phyloP scores from a whole-genome alignment of 2,797 vertebrate genomes.

The Bovichtus diacanthus region DNA sequence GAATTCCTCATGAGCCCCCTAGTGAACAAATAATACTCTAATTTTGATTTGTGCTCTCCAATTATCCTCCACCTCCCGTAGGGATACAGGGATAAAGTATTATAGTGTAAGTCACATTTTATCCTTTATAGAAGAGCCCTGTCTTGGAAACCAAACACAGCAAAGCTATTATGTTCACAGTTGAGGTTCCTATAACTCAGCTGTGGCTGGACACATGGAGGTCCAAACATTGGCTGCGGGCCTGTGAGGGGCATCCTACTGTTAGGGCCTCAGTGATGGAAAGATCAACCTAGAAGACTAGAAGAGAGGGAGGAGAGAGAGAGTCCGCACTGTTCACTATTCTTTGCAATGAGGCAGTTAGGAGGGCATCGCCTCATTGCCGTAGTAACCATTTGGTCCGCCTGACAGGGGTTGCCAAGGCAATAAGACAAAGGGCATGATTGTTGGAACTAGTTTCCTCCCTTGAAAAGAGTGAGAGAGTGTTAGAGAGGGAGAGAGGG shows the following conservation, averaged over 20 bases:
- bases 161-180: conserved; percentile 72
- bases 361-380: conserved; percentile 84
- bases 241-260: conserved; percentile 64
- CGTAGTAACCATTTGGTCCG: conserved; percentile 84
- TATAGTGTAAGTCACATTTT: conserved; percentile 62
- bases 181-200: conserved; percentile 72
- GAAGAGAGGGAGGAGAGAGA: conserved; percentile 46
- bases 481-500: conserved; percentile 68
- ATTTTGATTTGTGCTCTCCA: conserved; percentile 74
- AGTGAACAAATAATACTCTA: conserved; percentile 61
- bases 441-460: conserved; percentile 86
- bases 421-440: conserved; percentile 85
- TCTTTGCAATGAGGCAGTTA: conserved; percentile 80
- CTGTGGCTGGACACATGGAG: conserved; percentile 65
- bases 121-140: conserved; percentile 58
- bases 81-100: conserved; percentile 47
- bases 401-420: conserved; percentile 84
- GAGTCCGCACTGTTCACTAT: conserved; percentile 65
- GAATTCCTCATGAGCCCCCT: conserved; percentile 48
- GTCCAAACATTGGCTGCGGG: conserved; percentile 61
- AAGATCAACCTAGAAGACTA: conserved; percentile 50
- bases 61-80: conserved; percentile 58
- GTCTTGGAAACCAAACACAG: conserved; percentile 75
- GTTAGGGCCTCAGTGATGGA: conserved; percentile 66
- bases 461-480: conserved; percentile 80